Evolutionary conservation across 1,140 invertebrate species (phyloP).

Genomic region (Psilanteris sp.): DNA sequence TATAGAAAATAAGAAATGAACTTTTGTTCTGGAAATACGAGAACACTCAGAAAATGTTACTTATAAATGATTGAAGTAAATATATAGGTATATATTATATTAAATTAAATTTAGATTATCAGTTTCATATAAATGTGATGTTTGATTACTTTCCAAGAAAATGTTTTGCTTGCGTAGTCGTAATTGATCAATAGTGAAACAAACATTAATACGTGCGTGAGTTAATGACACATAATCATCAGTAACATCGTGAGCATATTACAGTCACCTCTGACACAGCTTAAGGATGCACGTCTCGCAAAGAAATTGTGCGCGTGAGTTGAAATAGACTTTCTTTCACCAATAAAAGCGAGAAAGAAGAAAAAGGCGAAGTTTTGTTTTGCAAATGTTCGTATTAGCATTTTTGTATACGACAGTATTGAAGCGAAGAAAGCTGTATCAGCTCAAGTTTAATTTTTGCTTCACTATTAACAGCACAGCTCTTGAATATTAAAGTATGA

Average conservation of each 20-base stretch:
- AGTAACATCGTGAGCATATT: conserved; percentile 40
- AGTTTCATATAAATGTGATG: neutral
- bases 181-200: conserved; percentile 10
- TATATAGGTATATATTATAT: no score
- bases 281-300: conserved; percentile 45
- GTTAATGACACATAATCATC: conserved; percentile 37
- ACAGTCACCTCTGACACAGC: conserved; percentile 51
- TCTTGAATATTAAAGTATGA: conserved; percentile 9
- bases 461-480: conserved; percentile 15
- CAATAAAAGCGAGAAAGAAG: conserved; percentile 51
- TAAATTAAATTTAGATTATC: conserved; percentile 2
- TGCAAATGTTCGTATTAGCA: conserved; percentile 54
- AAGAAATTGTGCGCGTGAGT: conserved; percentile 56
- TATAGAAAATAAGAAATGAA: no score
- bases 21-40: no score
- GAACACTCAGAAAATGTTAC: no score
- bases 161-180: neutral
- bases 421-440: conserved; percentile 52
- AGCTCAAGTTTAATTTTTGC: conserved; percentile 17
- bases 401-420: conserved; percentile 25
- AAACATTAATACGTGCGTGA: conserved; percentile 40
- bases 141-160: conserved; percentile 8
- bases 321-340: conserved; percentile 53
- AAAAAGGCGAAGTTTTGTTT: conserved; percentile 49
- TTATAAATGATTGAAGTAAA: no score